Evolutionary conservation across 2,888 invertebrate species (phyloP).

Genomic region (Drosophila buzzatii): DNA sequence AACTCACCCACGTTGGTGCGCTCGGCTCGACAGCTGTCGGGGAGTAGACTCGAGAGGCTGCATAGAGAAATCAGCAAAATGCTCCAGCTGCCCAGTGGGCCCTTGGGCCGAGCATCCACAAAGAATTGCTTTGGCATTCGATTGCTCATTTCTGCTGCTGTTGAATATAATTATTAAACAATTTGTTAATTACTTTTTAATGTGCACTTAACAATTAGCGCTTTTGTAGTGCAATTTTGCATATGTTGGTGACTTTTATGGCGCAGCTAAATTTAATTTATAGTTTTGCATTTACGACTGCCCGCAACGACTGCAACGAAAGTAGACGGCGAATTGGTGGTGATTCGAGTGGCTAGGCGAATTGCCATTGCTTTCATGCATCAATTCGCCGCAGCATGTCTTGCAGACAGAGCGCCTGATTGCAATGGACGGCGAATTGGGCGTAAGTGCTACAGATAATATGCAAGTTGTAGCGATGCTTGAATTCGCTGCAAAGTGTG

Average conservation of each 20-base stretch:
- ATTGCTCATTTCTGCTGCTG: constrained; percentile 6
- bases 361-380: neutral
- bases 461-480: neutral
- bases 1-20: constrained; percentile 74
- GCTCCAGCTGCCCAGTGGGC: constrained; percentile 14
- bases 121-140: constrained; percentile 18
- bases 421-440: neutral
- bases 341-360: constrained; percentile 6
- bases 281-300: constrained; percentile 29
- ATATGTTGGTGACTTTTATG: constrained; percentile 24
- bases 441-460: neutral
- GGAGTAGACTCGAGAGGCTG: constrained; percentile 22
- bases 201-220: constrained; percentile 33
- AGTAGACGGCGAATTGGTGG: constrained; percentile 14
- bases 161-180: constrained; percentile 38
- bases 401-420: neutral
- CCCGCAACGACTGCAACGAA: constrained; percentile 24
- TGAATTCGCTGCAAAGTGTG: constrained; percentile 1
- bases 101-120: constrained; percentile 1
- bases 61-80: constrained; percentile 42
- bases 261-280: constrained; percentile 46
- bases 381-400: constrained; percentile 46
- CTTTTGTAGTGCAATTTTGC: constrained; percentile 31
- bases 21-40: constrained; percentile 44
- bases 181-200: constrained; percentile 5